A percentile compares a stretch with the other conserved stretches of the same genome.
Conservation (phyloP, 2,113 vertebrate genomes). For the Lasiurus cinereus region DNA sequence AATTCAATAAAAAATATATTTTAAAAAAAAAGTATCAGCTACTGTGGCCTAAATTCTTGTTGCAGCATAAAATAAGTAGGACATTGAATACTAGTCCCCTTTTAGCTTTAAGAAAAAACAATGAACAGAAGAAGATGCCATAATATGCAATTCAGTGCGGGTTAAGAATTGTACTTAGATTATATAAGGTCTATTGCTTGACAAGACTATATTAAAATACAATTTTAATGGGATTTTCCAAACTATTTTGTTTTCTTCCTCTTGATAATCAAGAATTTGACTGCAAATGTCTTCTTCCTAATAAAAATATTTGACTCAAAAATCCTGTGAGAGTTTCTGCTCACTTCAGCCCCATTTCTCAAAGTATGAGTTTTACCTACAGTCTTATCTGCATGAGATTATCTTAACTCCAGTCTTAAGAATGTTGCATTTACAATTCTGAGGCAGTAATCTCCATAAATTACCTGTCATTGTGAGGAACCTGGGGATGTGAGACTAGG, state of each 20-base stretch:
- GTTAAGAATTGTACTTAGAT: not conserved
- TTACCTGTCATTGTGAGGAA: not conserved
- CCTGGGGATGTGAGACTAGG: not conserved
- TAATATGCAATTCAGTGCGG: not conserved
- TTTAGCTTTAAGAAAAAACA: slow-evolving; percentile 17
- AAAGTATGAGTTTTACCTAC: not conserved
- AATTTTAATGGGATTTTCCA: not conserved
- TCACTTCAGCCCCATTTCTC: not conserved
- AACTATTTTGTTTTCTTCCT: not conserved
- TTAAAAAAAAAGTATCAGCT: not conserved
- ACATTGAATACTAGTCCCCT: not conserved
- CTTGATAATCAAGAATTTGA: not conserved
- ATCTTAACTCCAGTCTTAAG: slow-evolving; percentile 24
- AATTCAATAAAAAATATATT: too few relatives aligned
- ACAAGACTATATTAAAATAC: slow-evolving; percentile 26
- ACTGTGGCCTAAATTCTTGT: not conserved
- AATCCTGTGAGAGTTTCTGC: not conserved
- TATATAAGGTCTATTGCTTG: not conserved
- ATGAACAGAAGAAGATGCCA: not conserved
- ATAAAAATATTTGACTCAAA: slow-evolving; percentile 37
- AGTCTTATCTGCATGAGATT: not conserved
- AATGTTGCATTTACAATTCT: slow-evolving; percentile 41
- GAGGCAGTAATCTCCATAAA: not conserved
- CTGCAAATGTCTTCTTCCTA: not conserved
- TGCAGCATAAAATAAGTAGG: not conserved